Conservation (phyloP, 2,113 vertebrate genomes). For the Chascanopsetta lugubris region DNA sequence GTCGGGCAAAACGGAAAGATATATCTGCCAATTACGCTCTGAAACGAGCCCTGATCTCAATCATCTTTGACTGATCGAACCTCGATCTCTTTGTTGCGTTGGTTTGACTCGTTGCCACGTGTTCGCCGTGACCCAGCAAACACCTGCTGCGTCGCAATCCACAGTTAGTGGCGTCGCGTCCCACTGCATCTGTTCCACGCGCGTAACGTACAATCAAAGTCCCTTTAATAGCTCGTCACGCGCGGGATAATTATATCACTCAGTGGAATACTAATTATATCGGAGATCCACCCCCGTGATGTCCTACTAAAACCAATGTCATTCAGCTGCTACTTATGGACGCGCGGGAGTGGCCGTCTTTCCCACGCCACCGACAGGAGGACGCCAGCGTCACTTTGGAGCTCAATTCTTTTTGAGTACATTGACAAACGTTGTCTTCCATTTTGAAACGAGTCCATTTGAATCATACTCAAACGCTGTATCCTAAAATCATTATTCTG, state of each 20-base stretch:
- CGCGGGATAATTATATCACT: slow-evolving; percentile 73
- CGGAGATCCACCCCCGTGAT: slow-evolving; percentile 61
- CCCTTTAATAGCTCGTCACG: slow-evolving; percentile 65
- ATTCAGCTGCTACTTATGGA: slow-evolving; percentile 65
- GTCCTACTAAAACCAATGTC: slow-evolving; percentile 81
- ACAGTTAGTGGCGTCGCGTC: slow-evolving; percentile 15
- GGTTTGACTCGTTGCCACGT: slow-evolving; percentile 13
- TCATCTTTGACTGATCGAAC: slow-evolving; percentile 8
- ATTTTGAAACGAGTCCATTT: no score
- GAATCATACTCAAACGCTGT: not conserved
- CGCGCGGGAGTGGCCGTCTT: slow-evolving; percentile 65
- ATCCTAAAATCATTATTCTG: not conserved
- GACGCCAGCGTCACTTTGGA: not conserved
- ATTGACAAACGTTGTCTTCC: no score
- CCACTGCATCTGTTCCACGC: slow-evolving; percentile 52
- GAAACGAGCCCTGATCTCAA: not conserved
- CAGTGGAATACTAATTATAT: slow-evolving; percentile 76
- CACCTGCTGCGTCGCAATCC: slow-evolving; percentile 13
- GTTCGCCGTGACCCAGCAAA: not conserved
- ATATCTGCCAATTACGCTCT: not conserved
- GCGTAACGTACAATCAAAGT: slow-evolving; percentile 62
- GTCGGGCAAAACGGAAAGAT: not conserved
- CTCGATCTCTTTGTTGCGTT: slow-evolving; percentile 1
- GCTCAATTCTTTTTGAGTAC: no score
- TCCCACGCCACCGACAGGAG: slow-evolving; percentile 34